Conservation (phyloP, 1,140 invertebrate genomes). For the Xylocopa sonorina region DNA sequence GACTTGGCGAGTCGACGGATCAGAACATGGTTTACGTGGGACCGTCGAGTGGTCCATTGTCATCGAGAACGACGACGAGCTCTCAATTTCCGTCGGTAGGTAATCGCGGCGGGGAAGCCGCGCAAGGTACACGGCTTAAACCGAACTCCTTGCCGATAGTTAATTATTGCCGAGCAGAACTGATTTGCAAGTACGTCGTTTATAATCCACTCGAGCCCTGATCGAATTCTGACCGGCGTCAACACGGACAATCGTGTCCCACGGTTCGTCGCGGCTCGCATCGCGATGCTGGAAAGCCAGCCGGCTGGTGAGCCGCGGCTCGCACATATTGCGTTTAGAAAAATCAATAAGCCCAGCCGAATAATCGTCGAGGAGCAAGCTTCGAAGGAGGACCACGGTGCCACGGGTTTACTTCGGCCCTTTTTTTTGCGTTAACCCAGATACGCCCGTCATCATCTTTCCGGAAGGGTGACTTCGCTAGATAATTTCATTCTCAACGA, state of each 20-base stretch:
- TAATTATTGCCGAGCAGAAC: conserved; percentile 67
- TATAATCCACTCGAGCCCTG: conserved; percentile 68
- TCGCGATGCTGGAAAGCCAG: conserved; percentile 32
- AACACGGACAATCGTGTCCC: conserved; percentile 53
- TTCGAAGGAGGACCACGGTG: no score
- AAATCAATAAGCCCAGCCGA: neutral
- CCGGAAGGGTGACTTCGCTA: no score
- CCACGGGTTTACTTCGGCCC: no score
- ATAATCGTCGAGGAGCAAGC: no score
- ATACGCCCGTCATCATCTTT: no score
- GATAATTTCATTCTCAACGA: no score
- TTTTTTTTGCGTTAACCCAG: no score
- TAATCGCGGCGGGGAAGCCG: conserved; percentile 42
- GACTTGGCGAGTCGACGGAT: conserved; percentile 11
- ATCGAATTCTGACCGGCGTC: conserved; percentile 61
- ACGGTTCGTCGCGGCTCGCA: conserved; percentile 42
- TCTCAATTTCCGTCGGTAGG: conserved; percentile 55
- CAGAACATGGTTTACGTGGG: conserved; percentile 57
- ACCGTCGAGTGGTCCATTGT: conserved; percentile 39
- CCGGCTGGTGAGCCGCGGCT: conserved; percentile 39
- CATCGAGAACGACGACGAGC: conserved; percentile 41
- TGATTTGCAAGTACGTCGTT: conserved; percentile 70
- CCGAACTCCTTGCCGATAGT: conserved; percentile 66
- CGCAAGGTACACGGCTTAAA: conserved; percentile 60
- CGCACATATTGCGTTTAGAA: conserved; percentile 27